Evolutionary conservation across 2,888 invertebrate species (phyloP), one percentile per base, ranked within the genome.

Genomic region (Kuschelorhynchus macadamiae): DNA sequence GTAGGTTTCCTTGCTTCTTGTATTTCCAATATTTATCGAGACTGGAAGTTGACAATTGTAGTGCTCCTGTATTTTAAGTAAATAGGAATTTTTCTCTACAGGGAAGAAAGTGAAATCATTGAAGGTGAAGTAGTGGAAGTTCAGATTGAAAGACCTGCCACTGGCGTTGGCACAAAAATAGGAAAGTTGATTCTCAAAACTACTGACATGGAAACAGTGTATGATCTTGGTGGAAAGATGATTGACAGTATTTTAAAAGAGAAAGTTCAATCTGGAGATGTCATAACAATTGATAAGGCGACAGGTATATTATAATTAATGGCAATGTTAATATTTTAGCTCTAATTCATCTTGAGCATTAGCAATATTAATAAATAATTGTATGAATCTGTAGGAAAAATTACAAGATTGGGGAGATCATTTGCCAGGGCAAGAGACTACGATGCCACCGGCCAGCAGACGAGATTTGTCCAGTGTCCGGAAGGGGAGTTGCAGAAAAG

Each of bases 181-280:
- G 98, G 98, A 0, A 95, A 98, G 77, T 86, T 99, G 32, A 98
- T 98, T 0, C 85, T 99, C 46, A 99, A 99, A 86, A 99, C 99
- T 0, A 98, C 98, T 0, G 99, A 99, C 83, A 99, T 99, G 99
- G 99, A 99, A 84, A 98, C 99, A 0, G 93, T 98, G 72, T 99
- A 99, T 81, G 99, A 99, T 82, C 88, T 99, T 81, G 99, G 99
- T 1, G 93, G 93, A 53, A 98, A 98, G 87, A 98, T 98, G 92
- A 98, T 98, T 59, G 98, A 98, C 82, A 94, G 95, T 57, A 88
- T 98, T 62, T 91, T 96, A 76, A 98, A 98, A 79, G 97, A 98
- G 79, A 98, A 97, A 86, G 95, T 95, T 1, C 94, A 94, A 87
- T 93, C 95, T 0, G 96, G 98, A 0, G 99, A 99, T 83, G 96